Percentiles rank a stretch among this genome's conserved stretches.
These are phyloP conservation scores for Drosophila paucipuncta DNA, from an alignment of 2,888 invertebrate genomes.

Conservation along the genomic window DNA sequence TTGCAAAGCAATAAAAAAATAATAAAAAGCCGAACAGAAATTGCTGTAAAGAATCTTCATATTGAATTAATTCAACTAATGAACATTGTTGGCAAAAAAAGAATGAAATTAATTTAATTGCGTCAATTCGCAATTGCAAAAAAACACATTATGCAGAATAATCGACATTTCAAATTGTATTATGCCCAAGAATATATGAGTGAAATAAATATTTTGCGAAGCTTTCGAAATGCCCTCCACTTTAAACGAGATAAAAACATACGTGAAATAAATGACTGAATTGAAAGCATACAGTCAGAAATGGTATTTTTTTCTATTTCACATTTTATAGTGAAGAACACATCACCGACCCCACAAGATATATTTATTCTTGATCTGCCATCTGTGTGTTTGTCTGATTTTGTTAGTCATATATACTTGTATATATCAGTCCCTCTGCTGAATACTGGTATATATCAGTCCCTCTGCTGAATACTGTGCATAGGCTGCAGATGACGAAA, in stretches of 20 bases:
- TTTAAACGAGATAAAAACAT: background rate
- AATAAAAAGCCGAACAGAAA: background rate
- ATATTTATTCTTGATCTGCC: background rate
- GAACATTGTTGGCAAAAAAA: conserved; percentile 43
- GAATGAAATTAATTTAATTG: conserved; percentile 64
- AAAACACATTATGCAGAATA: conserved; percentile 26
- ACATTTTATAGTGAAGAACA: background rate
- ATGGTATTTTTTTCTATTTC: background rate
- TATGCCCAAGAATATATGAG: conserved; percentile 19
- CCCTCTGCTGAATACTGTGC: background rate
- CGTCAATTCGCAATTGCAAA: conserved; percentile 51
- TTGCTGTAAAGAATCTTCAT: conserved; percentile 42
- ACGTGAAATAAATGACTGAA: conserved; percentile 1
- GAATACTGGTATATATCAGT: background rate
- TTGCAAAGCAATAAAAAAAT: conserved; percentile 23
- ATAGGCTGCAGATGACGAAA: background rate
- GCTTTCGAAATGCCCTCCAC: too few relatives aligned
- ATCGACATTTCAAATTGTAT: conserved; percentile 47
- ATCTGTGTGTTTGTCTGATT: background rate
- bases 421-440: background rate
- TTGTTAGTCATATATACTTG: background rate
- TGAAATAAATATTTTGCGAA: conserved; percentile 7
- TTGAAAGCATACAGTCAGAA: background rate
- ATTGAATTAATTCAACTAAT: conserved; percentile 73
- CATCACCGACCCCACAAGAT: fast-evolving